Base-by-base conservation (phyloP, 2,797 vertebrate genomes). In the Sparus aurata region DNA sequence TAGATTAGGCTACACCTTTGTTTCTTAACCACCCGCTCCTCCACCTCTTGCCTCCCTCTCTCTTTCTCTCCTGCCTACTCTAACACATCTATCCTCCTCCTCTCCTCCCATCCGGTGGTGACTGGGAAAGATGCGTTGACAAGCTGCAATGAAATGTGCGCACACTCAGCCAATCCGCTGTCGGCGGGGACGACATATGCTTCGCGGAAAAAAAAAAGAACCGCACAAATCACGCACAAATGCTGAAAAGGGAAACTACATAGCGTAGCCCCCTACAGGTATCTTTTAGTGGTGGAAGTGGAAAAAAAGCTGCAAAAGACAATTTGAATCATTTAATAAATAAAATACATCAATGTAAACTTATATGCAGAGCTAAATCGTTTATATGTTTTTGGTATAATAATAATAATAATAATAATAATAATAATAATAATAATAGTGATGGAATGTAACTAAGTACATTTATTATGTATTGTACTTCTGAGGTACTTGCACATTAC, bases 101-200 rank as follows among this genome's bases (percentile, higher is more conserved):
- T 86, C 90, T 85, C 89, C 87, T 91, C 89, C 88, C 90, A 90
- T 89, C 85, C 91, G 85, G 73, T 75, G 82, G 78, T 75, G 90
- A 87, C 88, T 89, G 89, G 87, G 89, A 80, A 73, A 90, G 84
- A 90, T 89, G 89, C 85, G 83, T 68, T 87, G 91, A 92, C 92
- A 90, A 86, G 80, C 89, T 83, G 92, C 92, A 92, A 89, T 82
- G 85, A 92, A 89, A 88, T 88, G 85, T 87, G 88, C 85, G 85
- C 91, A 85, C 71, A 73, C 60, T 69, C 86, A 86, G 81, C 91
- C 93, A 93, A 90, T 93, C 91, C 63, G 71, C 85, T 78, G 73
- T 30, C 82, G 70, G 69, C 60, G 30, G 69, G 83, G 75, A 74
- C 79, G 87, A 87, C 47, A 59, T 62, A 76, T 53, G 75, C 54